Base-by-base conservation (phyloP, 2,113 vertebrate species). In the Struthidea cinerea region DNA sequence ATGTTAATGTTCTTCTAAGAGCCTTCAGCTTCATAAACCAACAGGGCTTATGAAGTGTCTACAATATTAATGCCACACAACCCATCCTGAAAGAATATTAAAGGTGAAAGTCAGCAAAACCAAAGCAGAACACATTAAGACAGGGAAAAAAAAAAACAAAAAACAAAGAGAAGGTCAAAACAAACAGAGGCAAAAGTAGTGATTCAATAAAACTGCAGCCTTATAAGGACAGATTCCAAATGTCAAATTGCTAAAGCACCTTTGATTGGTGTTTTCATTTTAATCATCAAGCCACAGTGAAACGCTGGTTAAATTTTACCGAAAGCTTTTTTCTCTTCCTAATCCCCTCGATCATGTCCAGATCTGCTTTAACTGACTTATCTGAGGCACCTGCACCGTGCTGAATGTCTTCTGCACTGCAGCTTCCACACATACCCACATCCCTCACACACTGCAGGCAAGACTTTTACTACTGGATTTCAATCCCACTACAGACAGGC, bases 31-130 rank as follows among this genome's bases (percentile, higher is more conserved):
- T 82, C 64, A 81, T 17, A 84, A 93, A 92, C 49, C 41, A 78
- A 69, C 33, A 42, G 9, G 32, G 44, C 27, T 46, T 69, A 42
- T 35, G 67, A 90, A 86, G 57, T 39, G 17, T 11, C 87, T 81
- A 41, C n/a, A 74, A 16, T n/a, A 73, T 75, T 80, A 87, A 96
- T 75, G 88, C 85, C 89, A 87, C 26, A 92, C 39, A 87, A 89
- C 10, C 61, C 80, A 80, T 57, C 49, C 70, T 57, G 77, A 91
- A 83, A 37, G 41, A 61, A 16, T 61, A 68, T 64, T 78, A 88
- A 50, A 84, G 56, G 39, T 67, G 30, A 86, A 89, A 86, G 56
- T 73, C 71, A 86, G 81, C 61, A 80, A 89, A 92, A 80, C 22
- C 26, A 79, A 85, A 74, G 28, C 46, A 71, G 35, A 91, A 67